These are phyloP conservation scores for Stigmatopora nigra DNA, from an alignment of 2,113 vertebrate species.

Conservation along the genomic window DNA sequence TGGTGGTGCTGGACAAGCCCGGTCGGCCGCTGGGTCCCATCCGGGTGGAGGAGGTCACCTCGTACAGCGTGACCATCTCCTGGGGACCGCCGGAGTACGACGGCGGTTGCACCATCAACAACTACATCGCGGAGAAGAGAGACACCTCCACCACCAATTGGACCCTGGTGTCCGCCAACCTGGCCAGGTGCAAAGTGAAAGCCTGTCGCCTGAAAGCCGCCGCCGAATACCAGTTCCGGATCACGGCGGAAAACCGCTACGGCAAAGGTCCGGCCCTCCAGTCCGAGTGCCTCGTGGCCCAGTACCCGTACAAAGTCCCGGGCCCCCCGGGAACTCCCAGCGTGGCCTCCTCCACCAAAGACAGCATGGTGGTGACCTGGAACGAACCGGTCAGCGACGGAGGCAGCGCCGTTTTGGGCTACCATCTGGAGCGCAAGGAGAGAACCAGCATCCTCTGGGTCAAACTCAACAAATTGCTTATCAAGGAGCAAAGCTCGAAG, in stretches of 20 bases:
- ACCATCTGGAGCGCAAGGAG: slow-evolving; percentile 94
- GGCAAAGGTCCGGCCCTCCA: slow-evolving; percentile 84
- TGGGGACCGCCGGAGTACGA: slow-evolving; percentile 89
- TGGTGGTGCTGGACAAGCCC: slow-evolving; percentile 95
- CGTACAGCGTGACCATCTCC: slow-evolving; percentile 86
- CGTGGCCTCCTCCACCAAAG: slow-evolving; percentile 75
- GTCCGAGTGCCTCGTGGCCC: slow-evolving; percentile 82
- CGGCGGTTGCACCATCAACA: slow-evolving; percentile 91
- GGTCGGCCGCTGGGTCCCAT: slow-evolving; percentile 90
- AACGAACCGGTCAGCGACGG: slow-evolving; percentile 95
- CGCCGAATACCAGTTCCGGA: slow-evolving; percentile 94
- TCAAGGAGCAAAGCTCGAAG: slow-evolving; percentile 88
- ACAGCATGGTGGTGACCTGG: slow-evolving; percentile 91
- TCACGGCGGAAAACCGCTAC: slow-evolving; percentile 93
- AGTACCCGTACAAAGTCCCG: slow-evolving; percentile 93
- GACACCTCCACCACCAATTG: slow-evolving; percentile 88
- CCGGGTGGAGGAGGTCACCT: slow-evolving; percentile 87
- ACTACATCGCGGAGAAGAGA: slow-evolving; percentile 93
- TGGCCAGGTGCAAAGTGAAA: slow-evolving; percentile 91
- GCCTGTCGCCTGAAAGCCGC: slow-evolving; percentile 85
- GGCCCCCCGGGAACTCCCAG: slow-evolving; percentile 93
- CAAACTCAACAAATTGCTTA: slow-evolving; percentile 88
- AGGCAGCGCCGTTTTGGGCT: slow-evolving; percentile 83
- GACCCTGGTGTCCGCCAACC: slow-evolving; percentile 83
- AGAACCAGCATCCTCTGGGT: slow-evolving; percentile 96